Percentiles rank a stretch among this genome's conserved stretches.
phyloP scores from a whole-genome alignment of 2,797 vertebrate genomes.

The Meda fulgida region DNA sequence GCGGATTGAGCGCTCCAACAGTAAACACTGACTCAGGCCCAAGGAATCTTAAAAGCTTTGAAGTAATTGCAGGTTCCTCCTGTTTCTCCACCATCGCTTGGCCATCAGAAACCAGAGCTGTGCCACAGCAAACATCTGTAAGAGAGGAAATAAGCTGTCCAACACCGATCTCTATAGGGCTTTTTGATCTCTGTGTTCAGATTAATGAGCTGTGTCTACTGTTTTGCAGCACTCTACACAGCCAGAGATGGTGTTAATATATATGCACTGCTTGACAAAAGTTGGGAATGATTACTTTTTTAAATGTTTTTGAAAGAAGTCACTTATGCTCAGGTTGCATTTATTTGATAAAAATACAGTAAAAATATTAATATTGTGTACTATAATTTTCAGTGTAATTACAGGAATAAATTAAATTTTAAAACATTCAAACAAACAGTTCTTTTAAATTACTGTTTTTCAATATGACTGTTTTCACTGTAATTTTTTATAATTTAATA shows the following conservation, averaged over 20 bases:
- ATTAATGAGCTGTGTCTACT: neutral
- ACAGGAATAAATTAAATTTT: neutral
- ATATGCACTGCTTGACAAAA: neutral
- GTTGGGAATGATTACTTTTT: neutral
- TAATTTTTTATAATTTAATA: neutral
- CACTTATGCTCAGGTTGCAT: neutral
- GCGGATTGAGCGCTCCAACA: conserved; percentile 81
- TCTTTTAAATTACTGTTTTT: neutral
- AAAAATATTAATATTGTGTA: neutral
- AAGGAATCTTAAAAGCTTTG: conserved; percentile 92
- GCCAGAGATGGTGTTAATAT: neutral
- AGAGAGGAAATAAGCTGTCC: neutral
- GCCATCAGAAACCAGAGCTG: conserved; percentile 57
- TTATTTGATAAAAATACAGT: neutral
- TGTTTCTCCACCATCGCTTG: conserved; percentile 65
- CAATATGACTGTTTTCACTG: neutral
- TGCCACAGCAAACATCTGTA: conserved; percentile 27
- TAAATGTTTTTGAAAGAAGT: no score
- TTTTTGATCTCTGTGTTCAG: neutral
- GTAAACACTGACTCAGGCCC: conserved; percentile 90
- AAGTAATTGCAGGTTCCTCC: conserved; percentile 93
- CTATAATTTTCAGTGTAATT: neutral
- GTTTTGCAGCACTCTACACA: neutral
- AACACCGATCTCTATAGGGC: neutral
- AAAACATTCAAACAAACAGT: neutral